Evolutionary conservation across 2,888 invertebrate species (phyloP), one percentile per base, ranked within the genome.

Genomic region (Pristionchus japonicus): DNA sequence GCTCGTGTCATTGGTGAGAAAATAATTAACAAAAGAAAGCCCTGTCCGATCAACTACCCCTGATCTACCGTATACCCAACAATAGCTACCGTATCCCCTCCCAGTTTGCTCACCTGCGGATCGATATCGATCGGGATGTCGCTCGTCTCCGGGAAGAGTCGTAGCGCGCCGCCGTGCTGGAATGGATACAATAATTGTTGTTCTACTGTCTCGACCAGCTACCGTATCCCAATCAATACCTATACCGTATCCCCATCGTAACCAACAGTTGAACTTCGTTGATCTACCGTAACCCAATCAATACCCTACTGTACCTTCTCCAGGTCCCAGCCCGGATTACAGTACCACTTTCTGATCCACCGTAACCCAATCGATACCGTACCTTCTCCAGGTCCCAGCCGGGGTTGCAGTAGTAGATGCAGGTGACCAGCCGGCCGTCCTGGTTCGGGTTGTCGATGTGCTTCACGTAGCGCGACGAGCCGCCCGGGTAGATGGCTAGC

Each of bases 401-500:
- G 94, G 97, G 96, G 95, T 99, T 99, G 93, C 98, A 96, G 96
- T 99, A 99, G 95, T 99, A 99, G 94, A 99, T 99, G 90, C 98
- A 97, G 13, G 99, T 99, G 94, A 99, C 97, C 94, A 98, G 98
- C 91, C 99, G 96, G 31, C 99, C 99, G 95, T 99, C 99, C 93
- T 96, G 96, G 95, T 98, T 97, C 11, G 99, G 98, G 95, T 99
- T 99, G 95, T 99, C 99, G 70, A 99, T 97, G 95, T 99, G 99
- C 95, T 98, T 97, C 88, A 98, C 97, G 95, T 99, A 99, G 94
- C 97, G 97, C 20, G 97, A 97, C 88, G 98, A 98, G 87, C 96
- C 96, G 49, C 98, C 98, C 0, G 98, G 99, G 95, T 99, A 99
- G 95, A 98, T 98, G 64, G 99, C 98, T 64, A 99, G 97, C 99